Base-by-base conservation (phyloP, 2,113 vertebrate genomes). In the Egretta garzetta region DNA sequence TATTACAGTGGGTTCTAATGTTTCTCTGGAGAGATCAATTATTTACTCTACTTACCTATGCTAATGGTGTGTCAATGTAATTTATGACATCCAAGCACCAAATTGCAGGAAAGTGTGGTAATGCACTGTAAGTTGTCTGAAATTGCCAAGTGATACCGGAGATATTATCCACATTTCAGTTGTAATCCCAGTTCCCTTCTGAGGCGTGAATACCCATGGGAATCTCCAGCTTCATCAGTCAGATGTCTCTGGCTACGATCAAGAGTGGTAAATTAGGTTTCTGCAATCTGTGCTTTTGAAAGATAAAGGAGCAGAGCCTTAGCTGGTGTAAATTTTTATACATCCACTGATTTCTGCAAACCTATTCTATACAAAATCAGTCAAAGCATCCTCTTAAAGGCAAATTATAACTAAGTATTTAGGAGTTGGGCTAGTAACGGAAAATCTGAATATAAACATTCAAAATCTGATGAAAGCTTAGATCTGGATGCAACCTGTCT, bases 1-100 rank as follows among this genome's bases (percentile, higher is more conserved):
- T 86, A 72, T 80, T 89, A 47, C 50, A 55, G 53, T 50, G 59
- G 55, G 30, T 92, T 94, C 95, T 97, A 90, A 96, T 68, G 71
- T 92, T 92, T 80, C 95, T 96, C 93, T 76, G 39, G 96, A 93
- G 94, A 94, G 55, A 92, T 93, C 71, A 92, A 87, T 96, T 97
- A 95, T 96, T 97, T 97, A 90, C 86, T 93, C 76, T 95, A 86
- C 93, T 97, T 97, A 95, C 88, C 91, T 94, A 91, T 93, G 91
- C 93, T 97, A 97, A 95, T 97, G 88, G 93, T 90, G 37, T 91
- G 76, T 94, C 96, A 94, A 30, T 53, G 79, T 93, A 95, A 96
- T 97, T 96, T 91, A 92, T 95, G 84, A 83, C 70, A 95, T n/a
- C 74, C 73, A 86, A 83, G 94, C 91, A 90, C 43, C 84, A 95